Base-by-base conservation (phyloP, 2,113 vertebrate species). In the Herpailurus yagouaroundi region DNA sequence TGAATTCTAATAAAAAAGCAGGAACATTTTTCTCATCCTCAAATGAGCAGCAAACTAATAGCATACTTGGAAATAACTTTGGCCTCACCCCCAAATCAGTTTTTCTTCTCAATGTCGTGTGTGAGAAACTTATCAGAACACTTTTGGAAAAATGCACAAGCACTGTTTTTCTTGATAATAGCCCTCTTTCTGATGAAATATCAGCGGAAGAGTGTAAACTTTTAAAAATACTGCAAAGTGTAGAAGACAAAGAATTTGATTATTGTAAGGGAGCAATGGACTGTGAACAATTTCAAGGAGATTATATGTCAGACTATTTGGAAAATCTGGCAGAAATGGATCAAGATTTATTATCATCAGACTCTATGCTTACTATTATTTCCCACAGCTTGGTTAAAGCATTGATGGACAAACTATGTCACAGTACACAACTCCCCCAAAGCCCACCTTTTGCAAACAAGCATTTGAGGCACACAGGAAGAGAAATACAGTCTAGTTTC, bases 321-420 rank as follows among this genome's bases (percentile, higher is more conserved):
- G 94, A 92, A 96, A 95, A 95, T 82, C 41, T 96, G 77, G 84
- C 84, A 96, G 94, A 96, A 86, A 71, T 79, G 16, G 95, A 98
- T 64, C 93, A 95, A 81, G 93, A 96, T 52, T 66, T 91, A 91
- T 63, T 94, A 63, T 96, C 96, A 82, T 89, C 98, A 89, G 98
- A 98, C 10, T 66, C 38, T 80, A 15, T 94, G 36, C 98, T 98
- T 83, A 96, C 80, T 76, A 3, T 85, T 48, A 93, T 98, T 92
- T 98, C 97, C 48, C 97, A 98, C 41, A 93, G 86, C 19, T 95
- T 98, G 71, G 98, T 98, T 89, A 98, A 98, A 88, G 98, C 97
- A 29, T 2, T 98, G 96, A 98, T 98, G 98, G 96, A 98, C 36
- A 97, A 98, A 71, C 36, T 98, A 48, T 81, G 87, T 68, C 82